Base-by-base conservation (phyloP, 2,888 invertebrate genomes). In the Agrotis segetum region DNA sequence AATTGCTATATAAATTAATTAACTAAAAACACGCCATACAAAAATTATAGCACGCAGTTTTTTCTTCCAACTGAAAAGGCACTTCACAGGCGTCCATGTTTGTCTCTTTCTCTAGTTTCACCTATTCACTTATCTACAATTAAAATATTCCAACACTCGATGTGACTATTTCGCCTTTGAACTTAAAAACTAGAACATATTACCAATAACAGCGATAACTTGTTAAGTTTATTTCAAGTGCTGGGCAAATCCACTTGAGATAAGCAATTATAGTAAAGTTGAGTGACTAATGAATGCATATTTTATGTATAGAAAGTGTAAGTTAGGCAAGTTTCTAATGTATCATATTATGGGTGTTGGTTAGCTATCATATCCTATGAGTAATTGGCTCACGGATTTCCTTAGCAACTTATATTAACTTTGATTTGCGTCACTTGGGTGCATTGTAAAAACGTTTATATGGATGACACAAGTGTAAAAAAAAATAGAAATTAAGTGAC, bases 171-270 rank as follows among this genome's bases (percentile, higher is more conserved):
- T 71, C 29, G 17, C 71, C 9, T 61, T 71, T 78, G 46, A 78
- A 50, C 24, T 56, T 60, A 46, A 61, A 70, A 61, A 29, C 19
- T 56, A 40, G 34, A 78, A 46, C 46, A 71, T n/a, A 34, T 40
- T 21, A 34, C n/a, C 21, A 59, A 24, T 70, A 34, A 60, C 21
- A 59, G 16, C n/a, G 19, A 58, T 49, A 61, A 55, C 49, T 69
- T 53, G 47, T 58, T 40, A 58, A 69, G 7, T 58, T 64, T 47
- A 64, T 55, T 66, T 67, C 13, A 67, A 71, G 78, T 67, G 53
- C 19, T 44, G 24, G 24, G 53, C 13, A 65, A 76, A 66, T 55
- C 49, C 73, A 78, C 64, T 67, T 72, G 7, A 78, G 67, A 79
- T 82, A 82, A 67, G 50, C 61, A 40, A 16, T 16, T 65, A 65